These are phyloP conservation scores for Carcina quercana DNA, from an alignment of 2,888 invertebrate species.

Conservation along the genomic window DNA sequence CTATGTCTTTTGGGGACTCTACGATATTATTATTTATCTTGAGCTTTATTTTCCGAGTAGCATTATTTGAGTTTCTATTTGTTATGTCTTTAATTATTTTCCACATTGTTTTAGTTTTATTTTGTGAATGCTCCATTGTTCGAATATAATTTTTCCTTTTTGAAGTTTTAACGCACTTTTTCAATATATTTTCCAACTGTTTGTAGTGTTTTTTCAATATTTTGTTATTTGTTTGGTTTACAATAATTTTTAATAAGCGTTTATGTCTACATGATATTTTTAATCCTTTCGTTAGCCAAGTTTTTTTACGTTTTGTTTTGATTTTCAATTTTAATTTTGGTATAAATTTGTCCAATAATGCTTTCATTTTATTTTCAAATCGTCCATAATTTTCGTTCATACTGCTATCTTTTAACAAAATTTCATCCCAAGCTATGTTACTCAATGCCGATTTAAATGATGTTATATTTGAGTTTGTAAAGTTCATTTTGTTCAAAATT, in stretches of 20 bases:
- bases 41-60: conserved; percentile 5
- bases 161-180: conserved; percentile 6
- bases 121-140: conserved; percentile 2
- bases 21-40: conserved; percentile 2
- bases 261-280: conserved; percentile 8
- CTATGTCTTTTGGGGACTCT: conserved; percentile 5
- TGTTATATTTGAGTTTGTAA: conserved; percentile 5
- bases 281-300: neutral
- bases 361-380: conserved; percentile 1
- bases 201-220: too few species aligned
- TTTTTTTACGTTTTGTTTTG: conserved; percentile 1
- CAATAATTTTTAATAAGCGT: conserved; percentile 5
- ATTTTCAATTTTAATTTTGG: conserved; percentile 5
- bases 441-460: conserved; percentile 6
- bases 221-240: conserved; percentile 5
- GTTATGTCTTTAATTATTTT: conserved; percentile 9
- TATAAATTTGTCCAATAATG: conserved; percentile 4
- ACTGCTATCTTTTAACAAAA: conserved; percentile 1
- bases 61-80: conserved; percentile 5
- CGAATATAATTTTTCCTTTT: too few species aligned
- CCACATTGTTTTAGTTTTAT: conserved; percentile 14
- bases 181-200: conserved; percentile 5
- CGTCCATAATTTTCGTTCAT: conserved; percentile 10
- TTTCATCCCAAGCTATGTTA: conserved; percentile 4
- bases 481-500: conserved; percentile 1